A percentile compares a stretch with the other conserved stretches of the same genome.
phyloP scores from a whole-genome alignment of 2,113 vertebrate species.

The pig (Sus scrofa) region T2T-Sscrofa CM000826.6:114614501-114615000 shows the following conservation, averaged over 20 bases:
- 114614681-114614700: fast-evolving
- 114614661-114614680: neutral
- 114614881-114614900: neutral
- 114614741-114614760: neutral
- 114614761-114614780: neutral
- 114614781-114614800: neutral
- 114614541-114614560: neutral
- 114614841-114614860: neutral
- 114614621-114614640: neutral
- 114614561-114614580: neutral
- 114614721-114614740: neutral
- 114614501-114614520: neutral
- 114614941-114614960: neutral
- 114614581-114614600: neutral
- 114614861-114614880: neutral
- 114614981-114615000: neutral
- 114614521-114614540: neutral
- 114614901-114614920: neutral
- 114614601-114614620: neutral
- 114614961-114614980: neutral
- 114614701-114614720: neutral
- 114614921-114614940: neutral
- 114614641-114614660: neutral
- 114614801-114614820: neutral
- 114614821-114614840: neutral